phyloP scores from a whole-genome alignment of 2,113 vertebrate genomes.

The Ceyx margarethae region DNA sequence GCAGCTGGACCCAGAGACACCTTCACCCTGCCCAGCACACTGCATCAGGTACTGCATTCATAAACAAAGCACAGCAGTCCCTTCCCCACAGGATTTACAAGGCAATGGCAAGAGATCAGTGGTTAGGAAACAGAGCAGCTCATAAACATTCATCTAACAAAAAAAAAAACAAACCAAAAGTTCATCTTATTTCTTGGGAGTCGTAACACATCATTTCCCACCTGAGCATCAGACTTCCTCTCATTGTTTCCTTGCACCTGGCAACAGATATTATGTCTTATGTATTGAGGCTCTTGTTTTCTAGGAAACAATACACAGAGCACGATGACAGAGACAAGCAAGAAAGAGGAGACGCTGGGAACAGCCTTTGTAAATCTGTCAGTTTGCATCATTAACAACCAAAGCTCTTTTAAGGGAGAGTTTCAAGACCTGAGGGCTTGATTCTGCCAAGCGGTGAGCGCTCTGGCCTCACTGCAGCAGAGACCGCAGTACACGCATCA shows the following conservation, averaged over 20 bases:
- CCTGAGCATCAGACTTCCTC: conserved; percentile 25
- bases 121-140: not conserved
- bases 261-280: not conserved
- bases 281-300: not conserved
- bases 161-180: not conserved
- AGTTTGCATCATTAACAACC: not conserved
- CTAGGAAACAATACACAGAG: not conserved
- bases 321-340: conserved; percentile 31
- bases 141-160: not conserved
- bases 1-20: not conserved
- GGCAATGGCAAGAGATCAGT: not conserved
- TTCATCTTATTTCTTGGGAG: not conserved
- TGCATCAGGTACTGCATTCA: not conserved
- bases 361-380: conserved; percentile 35
- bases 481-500: not conserved
- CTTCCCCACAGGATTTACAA: not conserved
- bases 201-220: conserved; percentile 3
- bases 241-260: conserved; percentile 36
- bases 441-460: not conserved
- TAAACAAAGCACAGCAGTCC: not conserved
- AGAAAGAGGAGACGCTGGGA: not conserved
- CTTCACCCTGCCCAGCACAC: not conserved
- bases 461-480: not conserved
- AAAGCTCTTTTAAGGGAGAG: not conserved
- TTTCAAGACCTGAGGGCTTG: not conserved